These are phyloP conservation scores for Dimorphilus gyrociliatus DNA, from an alignment of 2,888 invertebrate species.

Conservation along the genomic window DNA sequence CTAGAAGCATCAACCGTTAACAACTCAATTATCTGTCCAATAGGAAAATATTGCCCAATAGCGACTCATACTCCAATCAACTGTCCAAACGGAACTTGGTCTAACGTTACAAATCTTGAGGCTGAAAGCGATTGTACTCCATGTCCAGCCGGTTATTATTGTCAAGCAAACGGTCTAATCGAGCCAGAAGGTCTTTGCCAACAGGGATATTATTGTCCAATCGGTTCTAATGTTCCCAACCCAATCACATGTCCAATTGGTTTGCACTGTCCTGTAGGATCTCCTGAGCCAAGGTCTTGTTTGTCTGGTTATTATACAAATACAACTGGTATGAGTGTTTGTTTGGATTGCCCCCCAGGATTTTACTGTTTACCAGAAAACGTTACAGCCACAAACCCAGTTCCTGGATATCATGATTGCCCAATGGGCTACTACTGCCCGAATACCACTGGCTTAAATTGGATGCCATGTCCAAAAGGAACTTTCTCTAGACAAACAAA, in stretches of 20 bases:
- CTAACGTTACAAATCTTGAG: conserved; percentile 20
- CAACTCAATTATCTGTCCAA: conserved; percentile 20
- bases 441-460: conserved; percentile 24
- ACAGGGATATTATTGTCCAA: conserved; percentile 30
- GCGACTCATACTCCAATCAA: conserved; percentile 25
- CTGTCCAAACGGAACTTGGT: conserved; percentile 29
- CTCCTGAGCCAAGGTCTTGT: conserved; percentile 19
- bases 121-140: conserved; percentile 18
- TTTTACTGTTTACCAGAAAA: conserved; percentile 27
- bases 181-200: conserved; percentile 25
- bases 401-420: conserved; percentile 26
- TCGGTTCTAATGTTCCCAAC: conserved; percentile 20
- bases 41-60: conserved; percentile 25
- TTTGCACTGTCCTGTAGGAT: conserved; percentile 26
- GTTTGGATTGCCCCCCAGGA: conserved; percentile 26
- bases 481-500: conserved; percentile 25
- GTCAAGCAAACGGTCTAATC: conserved; percentile 23
- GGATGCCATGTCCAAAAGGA: conserved; percentile 26
- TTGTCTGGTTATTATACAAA: conserved; percentile 22
- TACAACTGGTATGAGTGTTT: conserved; percentile 19
- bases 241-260: conserved; percentile 23
- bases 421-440: conserved; percentile 30
- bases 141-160: conserved; percentile 29
- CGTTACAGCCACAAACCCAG: conserved; percentile 20
- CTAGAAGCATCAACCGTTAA: conserved; percentile 18